These are phyloP conservation scores for Morone saxatilis DNA, from an alignment of 2,113 vertebrate species.

Conservation along the genomic window DNA sequence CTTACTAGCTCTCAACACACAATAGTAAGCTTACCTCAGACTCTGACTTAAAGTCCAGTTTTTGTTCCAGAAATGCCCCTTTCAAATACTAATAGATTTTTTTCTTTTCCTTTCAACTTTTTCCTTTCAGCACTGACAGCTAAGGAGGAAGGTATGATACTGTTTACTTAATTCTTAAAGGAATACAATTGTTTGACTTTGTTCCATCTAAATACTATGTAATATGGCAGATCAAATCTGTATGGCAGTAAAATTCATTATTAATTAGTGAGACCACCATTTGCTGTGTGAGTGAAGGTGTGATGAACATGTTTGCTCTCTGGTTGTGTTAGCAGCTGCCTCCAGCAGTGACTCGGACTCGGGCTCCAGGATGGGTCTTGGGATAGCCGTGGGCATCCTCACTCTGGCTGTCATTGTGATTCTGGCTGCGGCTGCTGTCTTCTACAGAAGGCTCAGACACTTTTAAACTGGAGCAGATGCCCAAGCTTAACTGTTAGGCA, in stretches of 20 bases:
- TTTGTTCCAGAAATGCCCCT: background rate
- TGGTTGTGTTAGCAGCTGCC: constrained; percentile 15
- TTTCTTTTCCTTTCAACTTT: constrained; percentile 30
- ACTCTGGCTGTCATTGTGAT: constrained; percentile 60
- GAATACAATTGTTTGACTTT: background rate
- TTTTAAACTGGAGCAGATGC: background rate
- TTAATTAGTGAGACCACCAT: background rate
- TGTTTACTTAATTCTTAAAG: background rate
- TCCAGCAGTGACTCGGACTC: background rate
- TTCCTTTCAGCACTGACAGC: constrained; percentile 51
- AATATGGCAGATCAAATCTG: too few relatives aligned
- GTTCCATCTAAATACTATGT: background rate
- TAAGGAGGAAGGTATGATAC: constrained; percentile 61
- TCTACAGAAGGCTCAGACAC: constrained; percentile 66
- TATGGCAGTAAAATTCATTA: background rate
- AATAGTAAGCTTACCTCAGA: background rate
- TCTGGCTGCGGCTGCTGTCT: constrained; percentile 55
- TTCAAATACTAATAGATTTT: background rate
- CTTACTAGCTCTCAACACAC: too few relatives aligned
- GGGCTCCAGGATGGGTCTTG: constrained; percentile 64
- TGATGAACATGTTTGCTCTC: background rate
- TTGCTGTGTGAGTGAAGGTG: background rate
- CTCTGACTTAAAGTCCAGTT: background rate
- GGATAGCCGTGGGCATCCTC: constrained; percentile 75
- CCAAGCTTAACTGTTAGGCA: background rate